phyloP scores from a whole-genome alignment of 2,113 vertebrate genomes.

The Bubo bubo region DNA sequence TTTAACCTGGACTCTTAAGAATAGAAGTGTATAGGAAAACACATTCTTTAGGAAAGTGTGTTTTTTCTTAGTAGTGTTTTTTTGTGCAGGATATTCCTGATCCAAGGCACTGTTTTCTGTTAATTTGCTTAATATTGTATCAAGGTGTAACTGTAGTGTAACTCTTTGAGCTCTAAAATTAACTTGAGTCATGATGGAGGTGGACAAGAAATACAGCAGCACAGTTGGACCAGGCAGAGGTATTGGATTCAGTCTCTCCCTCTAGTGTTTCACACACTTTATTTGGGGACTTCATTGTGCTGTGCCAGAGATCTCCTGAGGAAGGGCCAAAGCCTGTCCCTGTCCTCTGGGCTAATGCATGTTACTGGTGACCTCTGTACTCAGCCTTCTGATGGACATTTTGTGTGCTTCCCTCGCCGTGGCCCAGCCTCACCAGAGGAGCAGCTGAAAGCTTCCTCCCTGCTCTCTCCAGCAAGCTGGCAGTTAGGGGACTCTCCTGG shows the following conservation, averaged over 20 bases:
- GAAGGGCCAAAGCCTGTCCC: background rate
- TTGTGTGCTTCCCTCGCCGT: fast-evolving
- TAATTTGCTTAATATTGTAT: background rate
- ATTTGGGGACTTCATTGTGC: background rate
- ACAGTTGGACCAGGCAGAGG: background rate
- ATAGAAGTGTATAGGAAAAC: background rate
- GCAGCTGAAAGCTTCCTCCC: background rate
- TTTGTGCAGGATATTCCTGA: background rate
- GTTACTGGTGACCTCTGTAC: background rate
- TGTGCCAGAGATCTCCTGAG: background rate
- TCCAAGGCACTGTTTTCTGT: background rate
- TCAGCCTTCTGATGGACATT: fast-evolving
- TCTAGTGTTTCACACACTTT: background rate
- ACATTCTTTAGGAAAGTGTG: background rate
- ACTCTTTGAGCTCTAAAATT: background rate
- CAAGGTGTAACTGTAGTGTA: background rate
- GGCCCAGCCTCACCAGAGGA: background rate
- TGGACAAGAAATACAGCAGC: background rate
- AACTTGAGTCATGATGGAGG: background rate
- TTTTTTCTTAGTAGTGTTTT: background rate
- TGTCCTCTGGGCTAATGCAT: background rate
- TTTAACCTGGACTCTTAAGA: background rate
- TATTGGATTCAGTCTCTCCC: background rate
- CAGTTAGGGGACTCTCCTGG: background rate
- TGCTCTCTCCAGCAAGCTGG: background rate